Evolutionary conservation across 2,888 invertebrate species (phyloP).

Genomic region (Melipona bicolor): DNA sequence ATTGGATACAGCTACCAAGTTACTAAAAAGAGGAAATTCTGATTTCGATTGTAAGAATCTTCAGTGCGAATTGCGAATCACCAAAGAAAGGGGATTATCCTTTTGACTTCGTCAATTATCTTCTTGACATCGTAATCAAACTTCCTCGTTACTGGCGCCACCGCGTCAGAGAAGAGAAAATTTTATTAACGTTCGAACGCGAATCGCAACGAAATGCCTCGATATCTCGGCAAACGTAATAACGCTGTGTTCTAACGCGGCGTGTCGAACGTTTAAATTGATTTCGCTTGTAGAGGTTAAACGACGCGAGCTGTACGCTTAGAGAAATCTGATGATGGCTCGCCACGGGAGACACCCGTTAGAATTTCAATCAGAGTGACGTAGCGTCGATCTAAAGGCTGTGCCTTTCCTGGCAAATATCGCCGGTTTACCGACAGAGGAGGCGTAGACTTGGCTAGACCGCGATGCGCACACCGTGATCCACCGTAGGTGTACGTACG

Average conservation of each 20-base stretch:
- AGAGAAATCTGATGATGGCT: constrained; percentile 22
- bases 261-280: neutral
- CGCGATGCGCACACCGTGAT: constrained; percentile 49
- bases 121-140: too few relatives aligned
- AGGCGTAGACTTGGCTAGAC: constrained; percentile 34
- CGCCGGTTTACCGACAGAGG: constrained; percentile 37
- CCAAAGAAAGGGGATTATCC: too few relatives aligned
- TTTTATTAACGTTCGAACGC: neutral
- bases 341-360: constrained; percentile 31
- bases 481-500: constrained; percentile 64
- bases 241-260: neutral
- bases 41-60: neutral
- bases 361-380: constrained; percentile 67
- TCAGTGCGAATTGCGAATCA: neutral
- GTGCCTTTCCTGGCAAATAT: constrained; percentile 42
- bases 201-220: neutral
- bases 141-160: too few relatives aligned
- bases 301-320: neutral
- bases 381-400: constrained; percentile 49
- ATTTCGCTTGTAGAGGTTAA: neutral
- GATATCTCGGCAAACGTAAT: neutral
- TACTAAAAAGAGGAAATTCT: neutral
- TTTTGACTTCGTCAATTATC: too few relatives aligned
- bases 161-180: neutral
- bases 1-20: neutral